Percentiles rank a stretch among this genome's conserved stretches.
These are phyloP conservation scores for Altica lythri DNA, from an alignment of 2,888 invertebrate genomes.

Conservation along the genomic window DNA sequence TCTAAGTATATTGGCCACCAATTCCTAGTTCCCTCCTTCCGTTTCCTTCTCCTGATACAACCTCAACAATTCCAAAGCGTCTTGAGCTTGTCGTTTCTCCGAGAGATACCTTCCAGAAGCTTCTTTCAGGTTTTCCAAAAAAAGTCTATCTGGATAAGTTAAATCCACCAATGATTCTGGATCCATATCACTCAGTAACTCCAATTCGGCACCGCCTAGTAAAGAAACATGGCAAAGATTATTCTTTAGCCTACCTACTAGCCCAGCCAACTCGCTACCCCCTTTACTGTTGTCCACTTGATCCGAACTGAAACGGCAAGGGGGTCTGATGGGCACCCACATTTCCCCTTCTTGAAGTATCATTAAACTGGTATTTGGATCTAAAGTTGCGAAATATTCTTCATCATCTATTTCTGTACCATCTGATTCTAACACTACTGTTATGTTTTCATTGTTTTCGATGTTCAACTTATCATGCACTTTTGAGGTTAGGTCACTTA, in stretches of 20 bases:
- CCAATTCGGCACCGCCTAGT: conserved; percentile 81
- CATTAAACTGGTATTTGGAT: conserved; percentile 85
- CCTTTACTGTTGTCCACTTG: conserved; percentile 50
- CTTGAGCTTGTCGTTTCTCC: conserved; percentile 85
- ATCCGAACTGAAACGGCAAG: conserved; percentile 63
- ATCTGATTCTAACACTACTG: conserved; percentile 87
- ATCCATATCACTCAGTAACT: conserved; percentile 86
- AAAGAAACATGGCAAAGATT: conserved; percentile 85
- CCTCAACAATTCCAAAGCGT: conserved; percentile 83
- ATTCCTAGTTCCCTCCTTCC: conserved; percentile 33
- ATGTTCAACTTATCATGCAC: conserved; percentile 75
- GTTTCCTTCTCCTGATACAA: conserved; percentile 63
- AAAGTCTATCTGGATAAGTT: conserved; percentile 71
- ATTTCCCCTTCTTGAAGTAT: conserved; percentile 73
- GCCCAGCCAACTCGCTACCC: conserved; percentile 69
- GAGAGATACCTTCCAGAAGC: conserved; percentile 73
- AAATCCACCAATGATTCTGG: conserved; percentile 85
- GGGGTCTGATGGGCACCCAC: conserved; percentile 71
- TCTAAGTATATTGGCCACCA: conserved; percentile 25
- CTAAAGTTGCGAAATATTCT: conserved; percentile 90
- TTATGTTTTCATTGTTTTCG: conserved; percentile 67
- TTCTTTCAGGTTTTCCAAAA: conserved; percentile 80
- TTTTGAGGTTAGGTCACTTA: conserved; percentile 77
- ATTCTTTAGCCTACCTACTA: conserved; percentile 77
- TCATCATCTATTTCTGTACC: conserved; percentile 96